Evolutionary conservation across 2,113 vertebrate genomes (phyloP).

Genomic region (Axis porcinus): DNA sequence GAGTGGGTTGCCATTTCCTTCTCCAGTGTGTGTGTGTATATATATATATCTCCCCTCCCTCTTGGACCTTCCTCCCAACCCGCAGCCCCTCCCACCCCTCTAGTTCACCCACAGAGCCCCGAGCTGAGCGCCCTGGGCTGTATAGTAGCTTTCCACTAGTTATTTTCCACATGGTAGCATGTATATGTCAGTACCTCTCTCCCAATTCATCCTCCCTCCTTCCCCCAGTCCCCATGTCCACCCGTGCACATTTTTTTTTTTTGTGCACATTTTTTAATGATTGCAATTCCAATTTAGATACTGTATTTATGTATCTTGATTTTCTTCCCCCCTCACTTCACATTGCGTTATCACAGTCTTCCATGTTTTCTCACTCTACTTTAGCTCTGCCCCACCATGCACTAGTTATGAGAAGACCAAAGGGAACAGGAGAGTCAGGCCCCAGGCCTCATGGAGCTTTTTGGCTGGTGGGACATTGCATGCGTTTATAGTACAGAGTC

Average conservation of each 20-base stretch:
- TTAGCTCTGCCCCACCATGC: neutral
- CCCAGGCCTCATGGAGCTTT: neutral
- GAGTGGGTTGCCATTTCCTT: neutral
- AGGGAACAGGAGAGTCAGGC: neutral
- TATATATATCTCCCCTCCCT: neutral
- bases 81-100: neutral
- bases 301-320: neutral
- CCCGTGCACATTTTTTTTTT: neutral
- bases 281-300: neutral
- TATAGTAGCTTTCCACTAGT: neutral
- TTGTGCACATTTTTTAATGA: neutral
- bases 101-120: neutral
- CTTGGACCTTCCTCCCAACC: neutral
- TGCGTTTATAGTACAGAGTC: neutral
- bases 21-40: neutral
- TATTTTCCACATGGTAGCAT: neutral
- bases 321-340: neutral
- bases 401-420: neutral
- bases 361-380: neutral
- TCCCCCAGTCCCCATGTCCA: neutral
- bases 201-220: neutral
- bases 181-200: accelerated
- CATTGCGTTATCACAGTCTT: neutral
- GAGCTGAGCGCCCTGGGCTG: accelerated
- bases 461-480: neutral